Base-by-base conservation (phyloP, 2,888 invertebrate species). In the Neoscelio sp. region DNA sequence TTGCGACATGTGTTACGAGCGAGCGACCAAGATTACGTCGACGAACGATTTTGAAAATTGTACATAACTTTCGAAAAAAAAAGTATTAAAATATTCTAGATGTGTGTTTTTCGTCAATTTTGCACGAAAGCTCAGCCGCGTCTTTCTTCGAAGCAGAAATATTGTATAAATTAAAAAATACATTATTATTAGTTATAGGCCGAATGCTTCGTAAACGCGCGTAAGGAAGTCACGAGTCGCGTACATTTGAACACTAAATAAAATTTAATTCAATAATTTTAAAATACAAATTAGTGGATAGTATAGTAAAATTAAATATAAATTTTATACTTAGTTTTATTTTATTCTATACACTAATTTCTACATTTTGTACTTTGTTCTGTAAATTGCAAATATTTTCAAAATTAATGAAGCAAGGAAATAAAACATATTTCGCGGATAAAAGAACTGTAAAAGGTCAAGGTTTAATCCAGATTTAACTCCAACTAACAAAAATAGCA, bases 81-180 rank as follows among this genome's bases (percentile, higher is more conserved):
- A 38, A n/a, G 17, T 74, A 65, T 58, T 54, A 35, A 38, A 52
- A 74, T 74, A 67, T 44, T 60, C 62, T 73, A 60, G 26, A 48
- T 73, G 71, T 71, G 62, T 64, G 56, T 56, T 56, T 64, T 64
- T 62, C 52, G 62, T 60, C 33, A 20, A 33, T 58, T 70, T 65
- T 74, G 38, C 50, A 60, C 40, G 68, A 54, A 76, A 76, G 58
- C 75, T 76, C 68, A 76, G 75, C 23, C 52, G 60, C 67, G 65
- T 74, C 73, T 73, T 73, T 73, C 73, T 73, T 54, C 54, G 33
- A 62, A 74, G 42, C 50, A 50, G 20, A 44, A 65, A 58, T 12
- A 40, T 5, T 71, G 35, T 71, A 52, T 54, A 44, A 70, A 60
- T 70, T 28, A 48, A 52, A 17, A 20, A 20, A 60, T 48, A 10